These are phyloP conservation scores for Himalopsyche tibetana DNA, from an alignment of 2,888 invertebrate species.

Conservation along the genomic window DNA sequence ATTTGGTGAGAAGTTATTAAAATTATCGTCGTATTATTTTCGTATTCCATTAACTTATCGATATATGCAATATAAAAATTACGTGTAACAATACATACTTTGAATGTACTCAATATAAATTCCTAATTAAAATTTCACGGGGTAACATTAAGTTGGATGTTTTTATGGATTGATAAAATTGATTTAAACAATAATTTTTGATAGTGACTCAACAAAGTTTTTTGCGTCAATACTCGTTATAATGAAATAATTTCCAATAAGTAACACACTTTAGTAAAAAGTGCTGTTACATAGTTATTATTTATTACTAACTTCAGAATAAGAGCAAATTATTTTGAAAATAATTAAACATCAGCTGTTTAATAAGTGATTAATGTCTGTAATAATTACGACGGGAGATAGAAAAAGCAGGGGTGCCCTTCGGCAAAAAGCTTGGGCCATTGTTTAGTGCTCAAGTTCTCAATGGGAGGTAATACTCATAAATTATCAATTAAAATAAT, in stretches of 20 bases:
- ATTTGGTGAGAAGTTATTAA: too few relatives aligned
- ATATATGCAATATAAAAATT: too few relatives aligned
- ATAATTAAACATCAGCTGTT: constrained; percentile 34
- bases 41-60: too few relatives aligned
- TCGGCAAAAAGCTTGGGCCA: constrained; percentile 44
- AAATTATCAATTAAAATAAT: constrained; percentile 47
- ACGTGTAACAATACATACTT: too few relatives aligned
- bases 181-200: too few relatives aligned
- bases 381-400: constrained; percentile 19
- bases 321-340: constrained; percentile 20
- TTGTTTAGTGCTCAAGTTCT: constrained; percentile 44
- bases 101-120: too few relatives aligned
- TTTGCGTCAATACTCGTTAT: neutral
- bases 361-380: constrained; percentile 44
- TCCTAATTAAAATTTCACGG: too few relatives aligned
- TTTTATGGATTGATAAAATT: too few relatives aligned
- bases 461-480: constrained; percentile 45
- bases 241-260: neutral
- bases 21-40: too few relatives aligned
- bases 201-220: neutral
- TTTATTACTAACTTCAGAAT: constrained; percentile 24
- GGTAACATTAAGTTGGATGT: too few relatives aligned
- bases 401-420: constrained; percentile 21
- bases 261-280: neutral
- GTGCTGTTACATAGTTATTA: neutral